Conservation (phyloP, 30 jellyfish, hydroid and myxozoan species). For the Aurelia sp. region DNA sequence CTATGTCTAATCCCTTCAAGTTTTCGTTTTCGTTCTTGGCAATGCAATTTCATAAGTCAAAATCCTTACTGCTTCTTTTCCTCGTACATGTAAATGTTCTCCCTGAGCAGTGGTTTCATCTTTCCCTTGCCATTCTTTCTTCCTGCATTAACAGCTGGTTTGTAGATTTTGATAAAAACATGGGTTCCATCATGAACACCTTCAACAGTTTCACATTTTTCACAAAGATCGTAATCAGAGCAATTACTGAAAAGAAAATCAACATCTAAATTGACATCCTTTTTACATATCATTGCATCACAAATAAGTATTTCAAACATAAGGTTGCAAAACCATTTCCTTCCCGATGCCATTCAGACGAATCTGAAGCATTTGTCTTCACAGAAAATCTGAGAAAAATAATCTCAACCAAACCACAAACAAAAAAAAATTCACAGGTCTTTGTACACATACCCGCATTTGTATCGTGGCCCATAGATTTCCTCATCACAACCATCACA, state of each 20-base stretch:
- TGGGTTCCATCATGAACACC: slow-evolving; percentile 88
- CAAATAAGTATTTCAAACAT: neutral
- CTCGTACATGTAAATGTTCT: slow-evolving; percentile 53
- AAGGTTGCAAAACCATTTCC: neutral
- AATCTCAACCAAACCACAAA: neutral
- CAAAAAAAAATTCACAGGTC: neutral
- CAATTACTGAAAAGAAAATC: slow-evolving; percentile 71
- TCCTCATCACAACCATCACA: slow-evolving; percentile 88
- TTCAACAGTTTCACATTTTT: slow-evolving; percentile 77
- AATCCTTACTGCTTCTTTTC: slow-evolving; percentile 49
- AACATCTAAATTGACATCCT: no score
- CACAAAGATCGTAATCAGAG: slow-evolving; percentile 92
- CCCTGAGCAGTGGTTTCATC: slow-evolving; percentile 80
- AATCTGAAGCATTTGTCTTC: no score
- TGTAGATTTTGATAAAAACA: slow-evolving; percentile 78
- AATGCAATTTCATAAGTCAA: no score
- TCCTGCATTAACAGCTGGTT: slow-evolving; percentile 89
- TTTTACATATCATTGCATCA: no score
- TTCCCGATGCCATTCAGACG: no score
- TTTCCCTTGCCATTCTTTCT: slow-evolving; percentile 63
- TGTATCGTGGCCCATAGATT: slow-evolving; percentile 88
- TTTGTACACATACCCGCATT: slow-evolving; percentile 88
- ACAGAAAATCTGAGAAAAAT: no score
- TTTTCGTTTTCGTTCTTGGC: no score
- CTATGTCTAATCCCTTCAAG: no score